These are phyloP conservation scores for Gambusia affinis DNA, from an alignment of 2,113 vertebrate species.

Conservation along the genomic window DNA sequence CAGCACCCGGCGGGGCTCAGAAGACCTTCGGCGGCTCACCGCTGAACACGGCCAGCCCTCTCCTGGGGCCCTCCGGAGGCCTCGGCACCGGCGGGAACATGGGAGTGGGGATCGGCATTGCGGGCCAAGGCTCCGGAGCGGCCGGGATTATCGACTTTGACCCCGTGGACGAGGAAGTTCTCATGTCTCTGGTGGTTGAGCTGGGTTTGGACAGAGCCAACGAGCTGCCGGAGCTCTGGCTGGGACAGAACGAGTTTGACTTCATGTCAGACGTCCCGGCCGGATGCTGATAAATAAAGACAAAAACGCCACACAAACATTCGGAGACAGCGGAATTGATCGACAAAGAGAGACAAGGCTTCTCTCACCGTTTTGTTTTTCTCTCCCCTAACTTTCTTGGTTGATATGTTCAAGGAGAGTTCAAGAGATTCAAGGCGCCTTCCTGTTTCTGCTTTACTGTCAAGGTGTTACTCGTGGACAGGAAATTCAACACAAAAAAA, in stretches of 20 bases:
- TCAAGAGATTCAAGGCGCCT: slow-evolving; percentile 1
- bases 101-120: slow-evolving; percentile 44
- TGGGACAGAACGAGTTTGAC: slow-evolving; percentile 89
- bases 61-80: slow-evolving; percentile 56
- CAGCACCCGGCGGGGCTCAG: slow-evolving; percentile 32
- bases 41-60: slow-evolving; percentile 45
- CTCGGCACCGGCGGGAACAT: slow-evolving; percentile 37
- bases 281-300: slow-evolving; percentile 69
- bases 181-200: slow-evolving; percentile 86
- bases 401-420: slow-evolving; percentile 20
- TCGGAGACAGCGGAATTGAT: background rate
- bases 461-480: background rate
- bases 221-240: slow-evolving; percentile 87
- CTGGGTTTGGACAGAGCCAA: slow-evolving; percentile 85
- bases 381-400: slow-evolving; percentile 34
- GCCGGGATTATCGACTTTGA: slow-evolving; percentile 82
- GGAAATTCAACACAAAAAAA: background rate
- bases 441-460: slow-evolving; percentile 30
- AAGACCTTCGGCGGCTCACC: slow-evolving; percentile 54
- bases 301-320: background rate
- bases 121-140: slow-evolving; percentile 42
- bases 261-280: slow-evolving; percentile 82
- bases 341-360: slow-evolving; percentile 14
- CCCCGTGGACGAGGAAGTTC: slow-evolving; percentile 84
- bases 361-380: slow-evolving; percentile 34